phyloP scores from a whole-genome alignment of 2,113 vertebrate genomes.

The Takifugu bimaculatus region DNA sequence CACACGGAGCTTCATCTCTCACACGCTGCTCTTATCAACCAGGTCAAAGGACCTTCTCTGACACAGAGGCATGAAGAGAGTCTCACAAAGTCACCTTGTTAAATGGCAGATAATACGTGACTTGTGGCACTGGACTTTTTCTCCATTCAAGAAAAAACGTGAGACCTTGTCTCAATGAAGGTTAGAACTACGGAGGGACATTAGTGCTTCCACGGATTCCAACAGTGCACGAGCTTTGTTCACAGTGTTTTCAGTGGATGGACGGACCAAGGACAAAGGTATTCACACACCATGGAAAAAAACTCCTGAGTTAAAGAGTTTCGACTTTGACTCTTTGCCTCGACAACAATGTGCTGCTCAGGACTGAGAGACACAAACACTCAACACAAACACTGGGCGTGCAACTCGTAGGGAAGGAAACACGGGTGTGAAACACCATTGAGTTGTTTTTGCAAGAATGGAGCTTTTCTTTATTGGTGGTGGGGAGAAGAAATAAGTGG shows the following conservation, averaged over 20 bases:
- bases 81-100: conserved; percentile 67
- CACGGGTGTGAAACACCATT: too few relatives aligned
- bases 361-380: conserved; percentile 6
- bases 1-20: conserved; percentile 62
- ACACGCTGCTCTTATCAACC: conserved; percentile 57
- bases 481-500: too few relatives aligned
- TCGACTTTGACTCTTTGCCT: conserved; percentile 10
- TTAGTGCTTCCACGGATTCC: conserved; percentile 20
- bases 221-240: conserved; percentile 22
- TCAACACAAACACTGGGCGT: conserved; percentile 14
- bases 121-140: conserved; percentile 26
- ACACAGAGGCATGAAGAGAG: conserved; percentile 38
- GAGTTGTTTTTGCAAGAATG: too few relatives aligned
- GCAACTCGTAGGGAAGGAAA: conserved; percentile 27
- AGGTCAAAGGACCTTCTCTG: conserved; percentile 59
- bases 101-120: conserved; percentile 45
- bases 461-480: too few relatives aligned
- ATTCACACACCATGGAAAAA: conserved; percentile 6
- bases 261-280: conserved; percentile 34
- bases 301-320: conserved; percentile 34
- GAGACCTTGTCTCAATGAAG: conserved; percentile 29
- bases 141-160: neutral
- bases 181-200: conserved; percentile 13
- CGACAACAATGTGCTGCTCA: conserved; percentile 11
- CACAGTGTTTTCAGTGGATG: conserved; percentile 13